A percentile compares a stretch with the other conserved stretches of the same genome.
phyloP scores from a whole-genome alignment of 1,140 invertebrate genomes.

The Camponotus vicinus region DNA sequence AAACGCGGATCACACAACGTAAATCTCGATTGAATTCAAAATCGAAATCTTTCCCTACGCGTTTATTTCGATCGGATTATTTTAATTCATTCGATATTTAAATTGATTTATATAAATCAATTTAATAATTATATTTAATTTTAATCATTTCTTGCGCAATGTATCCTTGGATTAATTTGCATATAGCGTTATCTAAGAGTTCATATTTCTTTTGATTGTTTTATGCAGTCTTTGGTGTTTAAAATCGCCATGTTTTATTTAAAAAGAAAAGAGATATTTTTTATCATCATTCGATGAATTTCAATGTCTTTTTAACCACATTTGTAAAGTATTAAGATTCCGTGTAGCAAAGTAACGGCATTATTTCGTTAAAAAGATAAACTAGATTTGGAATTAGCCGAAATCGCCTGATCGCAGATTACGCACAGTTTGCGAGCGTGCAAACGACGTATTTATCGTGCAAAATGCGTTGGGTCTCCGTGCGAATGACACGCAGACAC shows the following conservation, averaged over 20 bases:
- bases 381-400: background rate
- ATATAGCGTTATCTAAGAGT: background rate
- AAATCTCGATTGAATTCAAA: conserved; percentile 43
- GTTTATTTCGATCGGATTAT: background rate
- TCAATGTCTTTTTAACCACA: background rate
- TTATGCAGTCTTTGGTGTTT: background rate
- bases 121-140: background rate
- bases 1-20: conserved; percentile 9
- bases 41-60: background rate
- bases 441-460: conserved; percentile 63
- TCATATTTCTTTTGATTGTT: background rate
- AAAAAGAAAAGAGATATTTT: background rate
- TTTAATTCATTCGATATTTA: background rate
- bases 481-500: conserved; percentile 59
- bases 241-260: background rate
- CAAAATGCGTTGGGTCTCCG: conserved; percentile 51
- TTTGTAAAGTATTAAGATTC: background rate
- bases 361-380: background rate
- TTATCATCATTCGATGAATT: background rate
- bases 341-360: background rate
- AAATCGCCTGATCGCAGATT: conserved; percentile 3
- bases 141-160: background rate
- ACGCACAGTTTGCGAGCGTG: conserved; percentile 10
- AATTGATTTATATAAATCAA: conserved; percentile 7
- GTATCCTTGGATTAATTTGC: background rate